Evolutionary conservation across 2,797 vertebrate species (phyloP), one percentile per base, ranked within the genome.

Genomic region (Masticophis lateralis): DNA sequence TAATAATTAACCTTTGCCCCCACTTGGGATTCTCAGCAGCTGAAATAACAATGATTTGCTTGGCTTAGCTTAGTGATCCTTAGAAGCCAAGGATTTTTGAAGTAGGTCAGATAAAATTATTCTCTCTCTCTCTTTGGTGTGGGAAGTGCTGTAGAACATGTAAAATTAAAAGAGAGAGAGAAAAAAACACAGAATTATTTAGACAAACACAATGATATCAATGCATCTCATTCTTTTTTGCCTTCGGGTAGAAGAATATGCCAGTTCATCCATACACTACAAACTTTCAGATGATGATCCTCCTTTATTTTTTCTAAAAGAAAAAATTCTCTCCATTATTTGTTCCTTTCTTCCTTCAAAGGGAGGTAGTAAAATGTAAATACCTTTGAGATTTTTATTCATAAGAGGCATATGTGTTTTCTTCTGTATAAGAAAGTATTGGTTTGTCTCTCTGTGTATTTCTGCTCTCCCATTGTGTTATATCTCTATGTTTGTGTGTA

Each of bases 1-100:
- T 96, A 97, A 97, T 97, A 96, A 97, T 96, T 96, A 94, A 96
- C 96, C 93, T 96, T 95, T 94, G 95, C 95, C 96, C 66, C 25
- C 90, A 95, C 95, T 93, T 92, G 96, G 95, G 95, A 96, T 95
- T 87, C 89, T 86, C 79, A 14, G 13, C 97, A 97, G 95, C 96
- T 97, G 97, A 96, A 97, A 97, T 96, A 97, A 97, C 96, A 97
- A 95, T 91, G 88, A 90, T 95, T 96, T 96, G 95, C 92, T 94
- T 86, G 92, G 87, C 2, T 28, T 91, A 93, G 91, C 95, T 94
- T 93, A 90, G 32, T 79, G 56, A 95, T 63, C 96, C 91, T 91
- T 87, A 90, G 83, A 87, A 96, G 89, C 37, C 88, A 94, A 91
- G 55, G 89, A 95, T 93, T 43, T 59, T 18, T 86, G 37, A 8